phyloP scores from a whole-genome alignment of 2,797 vertebrate species.

The Schizopygopsis pylzovi region DNA sequence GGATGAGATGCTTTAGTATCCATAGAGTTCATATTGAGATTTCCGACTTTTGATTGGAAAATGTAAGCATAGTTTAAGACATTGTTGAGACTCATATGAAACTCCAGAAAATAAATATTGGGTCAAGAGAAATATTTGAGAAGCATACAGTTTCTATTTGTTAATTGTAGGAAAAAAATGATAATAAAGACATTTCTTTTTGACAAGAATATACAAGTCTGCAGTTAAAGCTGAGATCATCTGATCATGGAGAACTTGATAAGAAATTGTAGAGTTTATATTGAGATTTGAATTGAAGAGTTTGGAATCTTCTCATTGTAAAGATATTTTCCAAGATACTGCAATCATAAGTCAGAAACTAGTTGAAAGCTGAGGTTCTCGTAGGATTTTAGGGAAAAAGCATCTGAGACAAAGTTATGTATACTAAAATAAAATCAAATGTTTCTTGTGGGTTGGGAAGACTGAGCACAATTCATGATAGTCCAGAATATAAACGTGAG shows the following conservation, averaged over 20 bases:
- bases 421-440: background rate
- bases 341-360: background rate
- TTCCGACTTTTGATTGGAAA: background rate
- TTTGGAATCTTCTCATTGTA: background rate
- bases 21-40: background rate
- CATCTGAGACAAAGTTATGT: background rate
- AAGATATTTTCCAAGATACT: background rate
- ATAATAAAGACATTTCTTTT: background rate
- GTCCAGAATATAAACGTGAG: background rate
- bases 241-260: background rate
- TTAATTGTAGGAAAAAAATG: background rate
- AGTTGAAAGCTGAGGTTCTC: background rate
- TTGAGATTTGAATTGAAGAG: background rate
- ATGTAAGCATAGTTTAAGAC: background rate
- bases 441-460: background rate
- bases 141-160: background rate
- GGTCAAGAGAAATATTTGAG: background rate
- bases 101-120: background rate
- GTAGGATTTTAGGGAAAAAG: background rate
- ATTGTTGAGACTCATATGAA: background rate
- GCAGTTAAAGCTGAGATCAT: background rate
- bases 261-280: background rate
- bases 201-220: background rate
- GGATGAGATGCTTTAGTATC: background rate
- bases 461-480: background rate